Base-by-base conservation (phyloP, 2,113 vertebrate genomes). In the Dendropsophus ebraccatus region DNA sequence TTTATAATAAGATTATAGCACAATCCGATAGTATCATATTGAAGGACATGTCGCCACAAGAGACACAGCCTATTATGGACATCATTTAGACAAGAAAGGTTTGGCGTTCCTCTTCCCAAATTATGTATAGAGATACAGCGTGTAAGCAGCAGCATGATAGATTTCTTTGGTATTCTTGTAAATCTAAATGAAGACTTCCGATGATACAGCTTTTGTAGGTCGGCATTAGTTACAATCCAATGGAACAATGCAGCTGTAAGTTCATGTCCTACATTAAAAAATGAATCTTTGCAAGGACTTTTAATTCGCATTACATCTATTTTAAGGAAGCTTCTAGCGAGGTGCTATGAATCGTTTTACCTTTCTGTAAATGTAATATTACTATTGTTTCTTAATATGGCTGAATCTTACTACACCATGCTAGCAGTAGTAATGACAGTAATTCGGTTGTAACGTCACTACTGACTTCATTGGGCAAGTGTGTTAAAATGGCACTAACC, bases 141-240 rank as follows among this genome's bases (percentile, higher is more conserved):
- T 89, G 87, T 72, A 86, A 77, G 30, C 56, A 79, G 16, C 88
- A 41, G 84, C 56, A 87, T 87, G 74, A 88, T 87, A 14, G 88
- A 90, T 90, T 90, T 87, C 87, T 88, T 88, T 90, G 0, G 67
- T 88, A 87, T 85, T 89, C 87, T 88, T 82, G 16, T 87, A 91
- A 87, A 0, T 0, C 5, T 89, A 10, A 65, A 87, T 78, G 21
- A 74, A 67, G 88, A 49, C 81, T 70, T 86, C 69, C 81, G 88
- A 37, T 88, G 88, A 86, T 87, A 89, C n/a, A 14, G 87, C 35
- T 67, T 52, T 56, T 21, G 87, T 91, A 91, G 88, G 0, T 0
- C n/a, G 87, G 47, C 65, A 87, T 92, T 90, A 91, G 87, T 83
- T 79, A 88, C 75, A 87, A 88, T 88, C 90, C 89, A 90, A 87